Conservation (phyloP, 2,888 invertebrate species). For the Campoplex capitator region DNA sequence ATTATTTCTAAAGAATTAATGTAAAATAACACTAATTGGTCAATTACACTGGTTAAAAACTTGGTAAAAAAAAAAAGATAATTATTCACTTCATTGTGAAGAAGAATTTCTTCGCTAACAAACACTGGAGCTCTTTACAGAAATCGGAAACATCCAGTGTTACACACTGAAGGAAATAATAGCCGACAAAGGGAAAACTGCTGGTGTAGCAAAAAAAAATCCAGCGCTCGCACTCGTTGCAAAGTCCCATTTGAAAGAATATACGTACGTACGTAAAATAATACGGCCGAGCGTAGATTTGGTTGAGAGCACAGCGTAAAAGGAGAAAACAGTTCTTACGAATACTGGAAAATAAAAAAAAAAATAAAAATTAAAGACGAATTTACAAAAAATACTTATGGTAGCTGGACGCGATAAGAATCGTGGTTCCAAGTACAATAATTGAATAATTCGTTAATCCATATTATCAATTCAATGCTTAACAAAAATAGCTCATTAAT, state of each 20-base stretch:
- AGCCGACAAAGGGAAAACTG: conserved; percentile 10
- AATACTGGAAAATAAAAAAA: background rate
- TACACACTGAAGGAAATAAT: conserved; percentile 7
- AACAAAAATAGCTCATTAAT: background rate
- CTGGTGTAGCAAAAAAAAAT: conserved; percentile 31
- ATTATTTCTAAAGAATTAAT: background rate
- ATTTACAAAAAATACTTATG: background rate
- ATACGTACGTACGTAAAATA: conserved; percentile 1
- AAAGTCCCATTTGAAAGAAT: conserved; percentile 42
- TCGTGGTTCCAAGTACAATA: background rate
- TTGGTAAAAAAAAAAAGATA: background rate
- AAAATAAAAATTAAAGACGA: background rate
- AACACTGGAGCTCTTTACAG: background rate
- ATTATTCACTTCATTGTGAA: background rate
- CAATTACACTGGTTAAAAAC: background rate
- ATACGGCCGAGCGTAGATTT: background rate
- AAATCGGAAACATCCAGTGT: background rate
- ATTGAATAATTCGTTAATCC: background rate
- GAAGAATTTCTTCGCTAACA: background rate
- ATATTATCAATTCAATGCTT: background rate
- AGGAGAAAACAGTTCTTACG: background rate
- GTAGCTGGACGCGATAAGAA: background rate
- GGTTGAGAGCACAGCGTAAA: conserved; percentile 19
- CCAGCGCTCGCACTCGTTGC: conserved; percentile 26
- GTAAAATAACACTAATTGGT: background rate